Conservation (phyloP, 1,140 invertebrate genomes). For the Riptortus pedestris region DNA sequence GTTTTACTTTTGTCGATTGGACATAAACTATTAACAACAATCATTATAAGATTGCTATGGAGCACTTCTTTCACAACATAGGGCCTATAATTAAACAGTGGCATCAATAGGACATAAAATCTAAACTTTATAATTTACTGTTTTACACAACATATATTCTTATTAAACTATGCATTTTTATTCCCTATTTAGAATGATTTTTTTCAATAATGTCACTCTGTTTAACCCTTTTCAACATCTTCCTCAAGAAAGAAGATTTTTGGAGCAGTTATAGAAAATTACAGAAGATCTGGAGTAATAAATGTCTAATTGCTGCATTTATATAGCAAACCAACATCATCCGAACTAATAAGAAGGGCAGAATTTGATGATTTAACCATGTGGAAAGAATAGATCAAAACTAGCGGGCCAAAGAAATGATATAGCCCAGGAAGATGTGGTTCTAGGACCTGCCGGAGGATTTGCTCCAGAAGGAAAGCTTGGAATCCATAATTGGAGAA, state of each 20-base stretch:
- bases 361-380: neutral
- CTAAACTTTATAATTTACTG: neutral
- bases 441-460: too few species aligned
- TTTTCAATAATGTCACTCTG: too few species aligned
- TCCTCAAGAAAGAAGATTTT: too few species aligned
- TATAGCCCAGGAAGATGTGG: too few species aligned
- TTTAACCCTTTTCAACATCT: too few species aligned
- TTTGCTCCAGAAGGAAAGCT: too few species aligned
- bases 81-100: constrained; percentile 43
- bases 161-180: too few species aligned
- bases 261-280: too few species aligned
- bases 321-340: neutral
- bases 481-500: too few species aligned
- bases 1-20: constrained; percentile 35
- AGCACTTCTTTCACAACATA: constrained; percentile 74
- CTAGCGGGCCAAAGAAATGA: too few species aligned
- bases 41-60: constrained; percentile 69
- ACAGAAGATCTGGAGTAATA: neutral
- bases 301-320: neutral
- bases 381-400: neutral
- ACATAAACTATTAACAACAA: constrained; percentile 65
- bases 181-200: too few species aligned
- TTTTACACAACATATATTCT: too few species aligned
- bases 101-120: neutral
- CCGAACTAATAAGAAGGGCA: neutral